Evolutionary conservation across 2,797 vertebrate genomes (phyloP).

Genomic region (Pagetopsis macropterus): DNA sequence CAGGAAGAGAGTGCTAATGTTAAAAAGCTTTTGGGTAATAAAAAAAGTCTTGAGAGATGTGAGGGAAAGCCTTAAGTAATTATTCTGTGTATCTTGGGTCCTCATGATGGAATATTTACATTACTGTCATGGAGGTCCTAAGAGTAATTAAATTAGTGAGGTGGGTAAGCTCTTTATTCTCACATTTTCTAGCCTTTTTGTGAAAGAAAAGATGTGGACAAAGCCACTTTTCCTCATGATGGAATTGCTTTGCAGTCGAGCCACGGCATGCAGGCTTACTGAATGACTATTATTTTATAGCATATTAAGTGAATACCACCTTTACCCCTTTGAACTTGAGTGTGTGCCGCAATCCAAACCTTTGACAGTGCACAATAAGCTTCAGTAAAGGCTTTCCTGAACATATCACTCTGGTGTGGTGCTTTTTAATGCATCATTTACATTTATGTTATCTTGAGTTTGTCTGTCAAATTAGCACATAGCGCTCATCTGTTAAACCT

Average conservation of each 20-base stretch:
- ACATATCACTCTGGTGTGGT: slow-evolving; percentile 4
- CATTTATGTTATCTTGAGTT: slow-evolving; percentile 37
- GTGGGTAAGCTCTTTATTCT: slow-evolving; percentile 90
- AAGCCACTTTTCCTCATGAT: slow-evolving; percentile 79
- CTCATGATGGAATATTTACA: slow-evolving; percentile 97
- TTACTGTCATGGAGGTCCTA: slow-evolving; percentile 93
- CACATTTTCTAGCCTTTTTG: slow-evolving; percentile 79
- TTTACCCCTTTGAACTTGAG: slow-evolving; percentile 66
- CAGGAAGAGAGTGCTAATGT: slow-evolving; percentile 99
- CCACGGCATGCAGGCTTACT: slow-evolving; percentile 60
- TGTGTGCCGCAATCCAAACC: slow-evolving; percentile 48
- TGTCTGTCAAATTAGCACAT: slow-evolving; percentile 40
- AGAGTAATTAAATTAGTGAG: slow-evolving; percentile 95
- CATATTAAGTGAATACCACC: slow-evolving; percentile 68
- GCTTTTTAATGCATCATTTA: slow-evolving; percentile 18
- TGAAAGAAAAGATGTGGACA: slow-evolving; percentile 77
- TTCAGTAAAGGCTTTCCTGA: slow-evolving; percentile 26
- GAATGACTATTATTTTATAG: slow-evolving; percentile 70
- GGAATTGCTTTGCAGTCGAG: slow-evolving; percentile 73
- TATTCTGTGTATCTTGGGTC: slow-evolving; percentile 93
- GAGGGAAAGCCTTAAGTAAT: slow-evolving; percentile 99
- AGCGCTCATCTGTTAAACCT: slow-evolving; percentile 28
- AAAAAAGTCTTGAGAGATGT: slow-evolving; percentile 87
- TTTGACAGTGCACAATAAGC: slow-evolving; percentile 57
- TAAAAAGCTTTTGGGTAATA: slow-evolving; percentile 96